phyloP scores from a whole-genome alignment of 2,888 invertebrate species.

The Bembecia ichneumoniformis region DNA sequence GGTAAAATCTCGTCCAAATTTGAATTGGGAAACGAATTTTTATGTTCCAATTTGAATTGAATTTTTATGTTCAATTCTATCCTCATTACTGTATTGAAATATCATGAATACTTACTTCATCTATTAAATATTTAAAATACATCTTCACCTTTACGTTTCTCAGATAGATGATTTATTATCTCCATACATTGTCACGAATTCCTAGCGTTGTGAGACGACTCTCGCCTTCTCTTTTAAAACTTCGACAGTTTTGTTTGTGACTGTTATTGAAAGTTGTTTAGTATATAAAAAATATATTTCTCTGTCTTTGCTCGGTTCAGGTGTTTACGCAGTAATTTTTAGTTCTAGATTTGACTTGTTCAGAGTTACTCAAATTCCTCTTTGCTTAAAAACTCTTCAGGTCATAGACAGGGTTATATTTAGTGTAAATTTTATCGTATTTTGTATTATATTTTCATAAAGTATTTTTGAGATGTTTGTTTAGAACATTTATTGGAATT shows the following conservation, averaged over 20 bases:
- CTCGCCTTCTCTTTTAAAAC: slow-evolving; percentile 49
- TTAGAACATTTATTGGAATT: slow-evolving; percentile 68
- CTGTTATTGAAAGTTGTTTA: slow-evolving; percentile 6
- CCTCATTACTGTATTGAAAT: no score
- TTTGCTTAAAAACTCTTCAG: slow-evolving; percentile 66
- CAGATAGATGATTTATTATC: no score
- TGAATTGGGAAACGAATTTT: no score
- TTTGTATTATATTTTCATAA: slow-evolving; percentile 73
- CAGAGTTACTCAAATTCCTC: slow-evolving; percentile 52
- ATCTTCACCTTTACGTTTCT: no score
- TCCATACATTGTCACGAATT: slow-evolving; percentile 7
- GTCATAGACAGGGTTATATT: slow-evolving; percentile 74
- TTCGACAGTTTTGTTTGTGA: slow-evolving; percentile 20
- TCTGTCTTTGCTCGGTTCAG: slow-evolving; percentile 4
- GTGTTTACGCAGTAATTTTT: slow-evolving; percentile 16
- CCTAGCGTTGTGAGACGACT: slow-evolving; percentile 50
- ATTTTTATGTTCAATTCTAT: no score
- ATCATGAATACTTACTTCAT: no score
- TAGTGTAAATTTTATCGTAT: slow-evolving; percentile 73
- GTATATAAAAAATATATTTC: not conserved
- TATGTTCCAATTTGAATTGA: no score
- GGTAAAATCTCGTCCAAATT: no score
- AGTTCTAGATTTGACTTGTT: slow-evolving; percentile 54
- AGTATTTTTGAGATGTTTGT: slow-evolving; percentile 70
- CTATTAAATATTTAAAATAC: no score